Evolutionary conservation across 37 sponge, comb jelly and placozoan genomes (phyloP).

Genomic region (Amphimedon queenslandica): DNA sequence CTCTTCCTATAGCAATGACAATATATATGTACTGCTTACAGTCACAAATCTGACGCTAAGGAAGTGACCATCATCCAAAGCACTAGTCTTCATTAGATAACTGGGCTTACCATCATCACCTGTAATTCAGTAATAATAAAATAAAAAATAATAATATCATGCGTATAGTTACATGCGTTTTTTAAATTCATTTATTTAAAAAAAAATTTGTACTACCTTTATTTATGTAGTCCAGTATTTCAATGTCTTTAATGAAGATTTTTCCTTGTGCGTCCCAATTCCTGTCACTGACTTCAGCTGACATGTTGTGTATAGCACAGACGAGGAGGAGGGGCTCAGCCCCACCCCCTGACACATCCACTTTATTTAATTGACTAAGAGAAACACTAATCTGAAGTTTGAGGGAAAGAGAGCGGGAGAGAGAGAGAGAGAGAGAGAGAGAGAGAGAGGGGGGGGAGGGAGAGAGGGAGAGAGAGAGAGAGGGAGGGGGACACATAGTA

Average conservation of each 20-base stretch:
- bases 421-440: background rate
- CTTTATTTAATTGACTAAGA: conserved; percentile 6
- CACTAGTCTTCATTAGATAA: conserved; percentile 39
- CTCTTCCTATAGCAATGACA: too few species aligned
- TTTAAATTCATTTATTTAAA: background rate
- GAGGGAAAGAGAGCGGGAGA: background rate
- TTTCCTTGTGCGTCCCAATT: conserved; percentile 68
- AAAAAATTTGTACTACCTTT: conserved; percentile 29
- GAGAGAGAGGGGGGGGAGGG: background rate
- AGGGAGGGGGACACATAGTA: too few species aligned
- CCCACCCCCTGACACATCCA: conserved; percentile 3
- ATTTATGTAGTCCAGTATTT: conserved; percentile 54
- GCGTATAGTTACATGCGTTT: too few species aligned
- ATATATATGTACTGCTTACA: too few species aligned
- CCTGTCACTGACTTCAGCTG: conserved; percentile 53
- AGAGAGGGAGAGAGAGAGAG: background rate
- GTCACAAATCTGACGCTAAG: conserved; percentile 41
- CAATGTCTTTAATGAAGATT: conserved; percentile 29
- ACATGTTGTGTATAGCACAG: conserved; percentile 23
- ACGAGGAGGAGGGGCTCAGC: conserved; percentile 33
- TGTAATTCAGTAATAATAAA: conserved; percentile 9
- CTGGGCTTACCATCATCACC: conserved; percentile 27
- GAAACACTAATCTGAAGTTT: conserved; percentile 9
- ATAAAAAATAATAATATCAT: background rate
- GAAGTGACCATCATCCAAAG: conserved; percentile 60